Evolutionary conservation across 2,888 invertebrate genomes (phyloP).

Genomic region (Tortricodes alternella): DNA sequence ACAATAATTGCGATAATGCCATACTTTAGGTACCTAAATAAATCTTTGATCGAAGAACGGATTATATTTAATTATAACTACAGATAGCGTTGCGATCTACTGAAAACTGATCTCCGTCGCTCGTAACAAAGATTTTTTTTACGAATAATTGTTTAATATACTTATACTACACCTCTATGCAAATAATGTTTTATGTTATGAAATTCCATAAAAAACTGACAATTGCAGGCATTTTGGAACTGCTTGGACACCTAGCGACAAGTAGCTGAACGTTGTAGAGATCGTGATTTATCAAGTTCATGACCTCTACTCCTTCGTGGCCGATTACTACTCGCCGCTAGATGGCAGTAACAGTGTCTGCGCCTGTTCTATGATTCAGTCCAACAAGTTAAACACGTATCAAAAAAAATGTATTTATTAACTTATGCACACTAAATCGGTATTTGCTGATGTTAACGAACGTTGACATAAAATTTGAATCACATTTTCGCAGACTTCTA

Average conservation of each 20-base stretch:
- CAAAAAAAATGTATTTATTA: background rate
- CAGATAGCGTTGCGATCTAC: background rate
- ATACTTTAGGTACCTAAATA: background rate
- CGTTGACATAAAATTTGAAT: too few relatives aligned
- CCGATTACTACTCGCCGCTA: constrained; percentile 40
- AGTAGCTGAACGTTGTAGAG: constrained; percentile 35
- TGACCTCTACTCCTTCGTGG: background rate
- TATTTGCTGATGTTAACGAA: too few relatives aligned
- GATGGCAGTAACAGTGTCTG: constrained; percentile 45
- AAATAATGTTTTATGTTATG: too few relatives aligned
- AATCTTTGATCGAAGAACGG: constrained; percentile 9
- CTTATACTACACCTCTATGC: too few relatives aligned
- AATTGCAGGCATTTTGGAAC: too few relatives aligned
- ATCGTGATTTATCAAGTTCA: background rate
- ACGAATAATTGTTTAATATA: too few relatives aligned
- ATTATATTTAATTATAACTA: background rate
- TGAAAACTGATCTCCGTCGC: too few relatives aligned
- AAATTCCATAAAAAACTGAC: too few relatives aligned
- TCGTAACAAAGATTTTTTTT: too few relatives aligned
- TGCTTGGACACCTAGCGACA: constrained; percentile 51
- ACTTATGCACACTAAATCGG: too few relatives aligned
- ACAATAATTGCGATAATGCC: constrained; percentile 6
- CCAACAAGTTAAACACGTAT: background rate
- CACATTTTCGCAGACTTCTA: too few relatives aligned
- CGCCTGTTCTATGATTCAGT: background rate